Percentiles rank a stretch among this genome's conserved stretches.
These are phyloP conservation scores for Tiliacea citrago DNA, from an alignment of 2,888 invertebrate genomes.

Conservation along the genomic window DNA sequence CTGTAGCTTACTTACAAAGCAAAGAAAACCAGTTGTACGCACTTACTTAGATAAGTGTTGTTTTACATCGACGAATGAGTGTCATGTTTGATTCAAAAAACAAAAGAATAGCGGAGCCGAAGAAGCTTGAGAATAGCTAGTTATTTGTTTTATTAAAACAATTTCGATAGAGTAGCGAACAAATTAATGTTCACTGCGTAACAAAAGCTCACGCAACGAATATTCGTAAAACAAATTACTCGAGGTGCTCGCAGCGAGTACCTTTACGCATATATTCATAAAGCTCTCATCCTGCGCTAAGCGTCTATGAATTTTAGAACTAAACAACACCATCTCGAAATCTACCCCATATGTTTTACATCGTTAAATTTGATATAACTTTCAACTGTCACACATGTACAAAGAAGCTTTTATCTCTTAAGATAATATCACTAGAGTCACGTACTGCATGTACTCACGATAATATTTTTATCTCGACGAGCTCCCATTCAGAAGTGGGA, in stretches of 20 bases:
- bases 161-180: background rate
- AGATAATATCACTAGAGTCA: conserved; percentile 8
- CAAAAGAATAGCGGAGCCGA: background rate
- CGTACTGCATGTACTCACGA: conserved; percentile 7
- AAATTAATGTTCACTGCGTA: background rate
- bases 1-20: background rate
- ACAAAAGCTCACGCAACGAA: background rate
- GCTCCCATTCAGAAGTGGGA: background rate
- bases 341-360: too few relatives aligned
- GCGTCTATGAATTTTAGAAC: background rate
- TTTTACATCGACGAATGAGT: too few relatives aligned
- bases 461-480: background rate
- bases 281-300: background rate
- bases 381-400: background rate
- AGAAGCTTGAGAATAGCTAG: background rate
- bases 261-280: background rate
- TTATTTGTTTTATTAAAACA: background rate
- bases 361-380: background rate
- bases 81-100: background rate
- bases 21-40: background rate
- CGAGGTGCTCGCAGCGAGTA: background rate
- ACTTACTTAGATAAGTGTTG: background rate
- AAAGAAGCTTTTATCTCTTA: background rate
- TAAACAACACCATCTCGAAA: too few relatives aligned
- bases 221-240: background rate